Evolutionary conservation across 2,888 invertebrate species (phyloP).

Genomic region (Leptothorax acervorum): DNA sequence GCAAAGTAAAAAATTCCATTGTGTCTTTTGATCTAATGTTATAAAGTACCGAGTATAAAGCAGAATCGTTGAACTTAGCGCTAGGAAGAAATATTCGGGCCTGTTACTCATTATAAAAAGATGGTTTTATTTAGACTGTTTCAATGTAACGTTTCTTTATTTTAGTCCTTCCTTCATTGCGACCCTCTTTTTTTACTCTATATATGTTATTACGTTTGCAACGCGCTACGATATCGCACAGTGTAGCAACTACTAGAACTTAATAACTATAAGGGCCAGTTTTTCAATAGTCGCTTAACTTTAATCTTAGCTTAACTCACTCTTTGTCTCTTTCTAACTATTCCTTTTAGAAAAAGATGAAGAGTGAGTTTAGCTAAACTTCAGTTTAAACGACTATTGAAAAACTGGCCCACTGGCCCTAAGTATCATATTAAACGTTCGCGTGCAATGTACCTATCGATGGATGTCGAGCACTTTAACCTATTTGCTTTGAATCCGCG

Average conservation of each 20-base stretch:
- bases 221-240: background rate
- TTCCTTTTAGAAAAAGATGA: no score
- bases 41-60: background rate
- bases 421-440: conserved; percentile 16
- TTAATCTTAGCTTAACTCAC: no score
- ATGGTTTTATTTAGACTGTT: background rate
- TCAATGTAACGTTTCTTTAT: background rate
- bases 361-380: no score
- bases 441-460: conserved; percentile 43
- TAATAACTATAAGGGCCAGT: conserved; percentile 1
- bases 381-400: no score
- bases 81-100: background rate
- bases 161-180: background rate
- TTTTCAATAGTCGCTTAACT: no score
- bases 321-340: no score
- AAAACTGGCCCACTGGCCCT: no score
- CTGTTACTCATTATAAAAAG: background rate
- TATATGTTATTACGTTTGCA: background rate
- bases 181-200: background rate
- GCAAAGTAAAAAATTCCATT: background rate
- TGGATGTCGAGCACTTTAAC: conserved; percentile 52
- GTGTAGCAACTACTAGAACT: conserved; percentile 7
- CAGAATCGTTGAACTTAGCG: background rate
- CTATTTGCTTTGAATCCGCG: conserved; percentile 58
- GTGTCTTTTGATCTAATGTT: conserved; percentile 1